Base-by-base conservation (phyloP, 2,113 vertebrate genomes). In the Hippolais icterina region DNA sequence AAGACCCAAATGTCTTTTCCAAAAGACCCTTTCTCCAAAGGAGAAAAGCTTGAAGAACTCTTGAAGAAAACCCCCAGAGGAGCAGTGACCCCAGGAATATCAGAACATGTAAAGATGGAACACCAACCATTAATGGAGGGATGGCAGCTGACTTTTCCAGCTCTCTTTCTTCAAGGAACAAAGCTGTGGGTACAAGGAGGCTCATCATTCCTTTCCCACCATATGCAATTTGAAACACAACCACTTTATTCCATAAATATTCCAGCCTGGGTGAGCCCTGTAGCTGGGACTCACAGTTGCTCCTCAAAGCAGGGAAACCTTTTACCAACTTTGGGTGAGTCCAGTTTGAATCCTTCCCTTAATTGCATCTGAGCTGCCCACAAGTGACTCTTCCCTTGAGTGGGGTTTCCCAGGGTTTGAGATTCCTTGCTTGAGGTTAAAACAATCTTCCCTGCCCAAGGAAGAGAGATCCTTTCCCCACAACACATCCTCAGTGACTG, bases 261-360 rank as follows among this genome's bases (percentile, higher is more conserved):
- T 52, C 18, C 82, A 41, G 20, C 46, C 66, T 47, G 83, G 31
- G 15, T 29, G 17, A 50, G 5, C 7, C 12, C 5, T 74, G n/a
- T n/a, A 53, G 39, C 25, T 86, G 59, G 33, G 6, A 16, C n/a
- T 41, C 24, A 9, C 0, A 1, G 29, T 3, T 31, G 12, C 12
- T 66, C 29, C n/a, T 65, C 17, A 6, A 10, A 71, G 35, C 15
- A 80, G 52, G 35, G 29, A 41, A 42, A 60, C 3, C 4, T 61
- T 76, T 41, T 3, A 41, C 24, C 25, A 47, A 3, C 29, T 80
- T 60, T 54, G 52, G 21, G 27, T 53, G 46, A 31, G 74, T 20
- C 29, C 25, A 60, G 0, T 11, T 11, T 52, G 41, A 35, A 11
- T 31, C 60, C 23, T 57, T 31, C 57, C 35, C 57, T 56, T 19